Percentiles rank a stretch among this genome's conserved stretches.
These are phyloP conservation scores for Alloplasta piceator DNA, from an alignment of 2,888 invertebrate species.

Conservation along the genomic window DNA sequence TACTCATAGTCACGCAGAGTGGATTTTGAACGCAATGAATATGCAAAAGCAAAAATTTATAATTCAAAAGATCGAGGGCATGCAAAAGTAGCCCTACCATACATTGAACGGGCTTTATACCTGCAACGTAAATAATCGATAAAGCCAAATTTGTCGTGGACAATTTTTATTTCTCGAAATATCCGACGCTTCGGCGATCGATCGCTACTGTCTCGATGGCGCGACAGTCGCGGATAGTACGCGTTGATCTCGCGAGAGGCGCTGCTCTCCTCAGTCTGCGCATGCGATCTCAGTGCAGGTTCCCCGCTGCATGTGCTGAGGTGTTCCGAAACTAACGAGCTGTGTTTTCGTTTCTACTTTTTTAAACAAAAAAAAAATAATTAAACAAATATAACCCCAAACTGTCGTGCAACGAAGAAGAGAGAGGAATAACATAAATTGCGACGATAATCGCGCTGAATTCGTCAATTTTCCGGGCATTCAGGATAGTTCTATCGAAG, in stretches of 20 bases:
- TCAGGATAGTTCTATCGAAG: constrained; percentile 20
- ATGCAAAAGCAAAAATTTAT: no score
- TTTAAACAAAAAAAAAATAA: constrained; percentile 47
- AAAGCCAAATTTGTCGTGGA: no score
- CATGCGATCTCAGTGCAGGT: constrained; percentile 71
- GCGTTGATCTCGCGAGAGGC: constrained; percentile 3
- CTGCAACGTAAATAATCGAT: no score
- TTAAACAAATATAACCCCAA: constrained; percentile 16
- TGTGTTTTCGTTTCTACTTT: constrained; percentile 66
- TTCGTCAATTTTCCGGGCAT: constrained; percentile 44
- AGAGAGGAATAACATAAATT: constrained; percentile 66
- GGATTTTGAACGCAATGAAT: no score
- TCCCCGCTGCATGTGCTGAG: constrained; percentile 77
- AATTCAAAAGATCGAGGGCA: no score
- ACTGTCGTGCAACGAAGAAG: not conserved
- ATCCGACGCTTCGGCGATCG: not conserved
- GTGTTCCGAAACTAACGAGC: constrained; percentile 76
- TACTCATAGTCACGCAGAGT: no score
- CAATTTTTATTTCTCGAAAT: no score
- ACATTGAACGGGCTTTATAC: no score
- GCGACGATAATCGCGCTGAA: constrained; percentile 69
- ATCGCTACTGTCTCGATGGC: not conserved
- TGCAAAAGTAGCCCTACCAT: no score
- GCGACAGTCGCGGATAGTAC: not conserved
- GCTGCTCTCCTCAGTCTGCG: constrained; percentile 30